These are phyloP conservation scores for Keiferia lycopersicella DNA, from an alignment of 2,888 invertebrate species.

Conservation along the genomic window DNA sequence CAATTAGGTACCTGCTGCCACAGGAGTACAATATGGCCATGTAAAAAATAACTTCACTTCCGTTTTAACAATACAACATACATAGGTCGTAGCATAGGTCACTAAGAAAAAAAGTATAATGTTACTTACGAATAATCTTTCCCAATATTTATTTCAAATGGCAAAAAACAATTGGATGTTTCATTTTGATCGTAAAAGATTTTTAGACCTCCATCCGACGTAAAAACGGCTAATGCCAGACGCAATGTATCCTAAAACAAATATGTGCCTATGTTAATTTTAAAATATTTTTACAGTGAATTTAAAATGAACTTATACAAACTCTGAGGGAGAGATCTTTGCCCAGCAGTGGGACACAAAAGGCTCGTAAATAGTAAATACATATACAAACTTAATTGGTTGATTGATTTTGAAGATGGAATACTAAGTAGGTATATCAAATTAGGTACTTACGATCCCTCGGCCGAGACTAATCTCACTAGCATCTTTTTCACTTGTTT, in stretches of 20 bases:
- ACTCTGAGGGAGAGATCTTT: no score
- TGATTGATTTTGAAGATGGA: not conserved
- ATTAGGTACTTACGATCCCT: slow-evolving; percentile 38
- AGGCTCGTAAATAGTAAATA: no score
- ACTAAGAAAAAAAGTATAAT: not conserved
- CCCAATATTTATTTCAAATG: slow-evolving; percentile 54
- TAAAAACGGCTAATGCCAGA: slow-evolving; percentile 47
- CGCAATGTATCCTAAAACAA: slow-evolving; percentile 45
- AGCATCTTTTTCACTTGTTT: slow-evolving; percentile 45
- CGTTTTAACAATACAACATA: no score
- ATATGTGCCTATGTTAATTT: no score
- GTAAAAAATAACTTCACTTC: slow-evolving; percentile 20
- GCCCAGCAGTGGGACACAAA: no score
- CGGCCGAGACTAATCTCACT: slow-evolving; percentile 45
- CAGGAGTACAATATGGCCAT: no score
- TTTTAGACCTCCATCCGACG: slow-evolving; percentile 48
- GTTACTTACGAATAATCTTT: slow-evolving; percentile 56
- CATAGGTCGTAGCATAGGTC: no score
- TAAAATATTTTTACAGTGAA: no score
- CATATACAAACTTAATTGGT: no score
- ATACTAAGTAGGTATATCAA: no score
- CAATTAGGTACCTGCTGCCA: no score
- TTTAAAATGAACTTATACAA: no score
- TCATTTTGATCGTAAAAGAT: slow-evolving; percentile 40
- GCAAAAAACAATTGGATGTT: slow-evolving; percentile 45